phyloP scores from a whole-genome alignment of 2,113 vertebrate species.

The Orientallactaga bullata region DNA sequence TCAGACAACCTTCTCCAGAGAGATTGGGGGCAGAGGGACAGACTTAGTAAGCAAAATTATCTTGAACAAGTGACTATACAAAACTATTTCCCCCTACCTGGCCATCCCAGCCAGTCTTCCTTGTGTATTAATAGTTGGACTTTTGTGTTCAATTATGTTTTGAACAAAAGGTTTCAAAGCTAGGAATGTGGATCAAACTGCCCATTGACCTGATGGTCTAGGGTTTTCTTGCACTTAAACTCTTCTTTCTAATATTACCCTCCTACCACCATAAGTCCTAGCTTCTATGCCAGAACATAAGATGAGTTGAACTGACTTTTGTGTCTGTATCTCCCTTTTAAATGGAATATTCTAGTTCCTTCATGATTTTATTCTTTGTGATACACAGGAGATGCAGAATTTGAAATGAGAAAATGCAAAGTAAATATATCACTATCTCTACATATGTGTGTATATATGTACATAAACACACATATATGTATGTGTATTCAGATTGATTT shows the following conservation, averaged over 20 bases:
- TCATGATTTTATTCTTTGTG: slow-evolving; percentile 10
- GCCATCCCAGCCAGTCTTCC: neutral
- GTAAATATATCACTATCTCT: neutral
- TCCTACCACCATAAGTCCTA: neutral
- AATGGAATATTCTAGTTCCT: slow-evolving; percentile 20
- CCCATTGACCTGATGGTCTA: slow-evolving; percentile 11
- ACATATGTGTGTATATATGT: neutral
- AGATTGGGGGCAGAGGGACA: neutral
- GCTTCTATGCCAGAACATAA: neutral
- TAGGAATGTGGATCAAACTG: neutral
- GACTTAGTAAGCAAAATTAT: neutral
- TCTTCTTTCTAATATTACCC: slow-evolving; percentile 24
- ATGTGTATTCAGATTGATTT: slow-evolving; percentile 6
- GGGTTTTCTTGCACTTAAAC: slow-evolving; percentile 32
- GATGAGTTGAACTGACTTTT: slow-evolving; percentile 23
- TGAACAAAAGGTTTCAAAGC: neutral
- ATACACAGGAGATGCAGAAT: slow-evolving; percentile 33
- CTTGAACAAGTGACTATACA: neutral
- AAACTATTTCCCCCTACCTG: neutral
- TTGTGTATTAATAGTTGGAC: slow-evolving; percentile 22
- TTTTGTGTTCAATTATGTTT: slow-evolving; percentile 33
- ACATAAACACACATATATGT: neutral
- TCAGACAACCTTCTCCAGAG: neutral
- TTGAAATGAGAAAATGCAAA: slow-evolving; percentile 55
- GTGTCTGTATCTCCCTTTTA: slow-evolving; percentile 34